These are phyloP conservation scores for Meloidogyne floridensis DNA, from an alignment of 1,140 invertebrate genomes.

Conservation along the genomic window DNA sequence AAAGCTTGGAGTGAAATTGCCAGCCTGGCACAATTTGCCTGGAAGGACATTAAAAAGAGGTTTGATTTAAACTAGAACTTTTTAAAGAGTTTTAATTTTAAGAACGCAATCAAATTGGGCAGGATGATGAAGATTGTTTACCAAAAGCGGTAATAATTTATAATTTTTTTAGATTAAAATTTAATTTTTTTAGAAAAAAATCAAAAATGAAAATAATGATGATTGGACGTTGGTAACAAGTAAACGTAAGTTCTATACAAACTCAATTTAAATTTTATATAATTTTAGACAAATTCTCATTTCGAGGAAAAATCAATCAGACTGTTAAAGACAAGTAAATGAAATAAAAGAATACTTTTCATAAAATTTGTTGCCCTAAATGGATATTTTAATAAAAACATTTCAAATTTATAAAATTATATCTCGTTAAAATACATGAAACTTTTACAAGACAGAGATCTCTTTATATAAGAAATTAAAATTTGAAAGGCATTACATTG, in stretches of 20 bases:
- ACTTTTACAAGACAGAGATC: neutral
- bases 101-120: neutral
- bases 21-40: slow-evolving; percentile 2
- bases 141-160: neutral
- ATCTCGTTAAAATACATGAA: neutral
- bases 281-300: slow-evolving; percentile 38
- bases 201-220: slow-evolving; percentile 11
- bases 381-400: no score
- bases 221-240: slow-evolving; percentile 31
- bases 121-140: neutral
- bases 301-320: slow-evolving; percentile 26
- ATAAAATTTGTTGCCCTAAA: no score
- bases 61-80: neutral
- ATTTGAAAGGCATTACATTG: neutral
- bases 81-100: neutral
- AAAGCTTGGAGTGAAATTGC: slow-evolving; percentile 8
- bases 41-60: neutral
- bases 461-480: neutral
- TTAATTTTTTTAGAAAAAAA: neutral
- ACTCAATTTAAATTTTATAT: neutral
- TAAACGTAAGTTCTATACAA: neutral
- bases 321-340: neutral
- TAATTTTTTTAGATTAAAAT: no score
- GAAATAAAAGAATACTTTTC: neutral
- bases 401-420: no score